Percentiles rank a stretch among this genome's conserved stretches.
phyloP scores from a whole-genome alignment of 2,113 vertebrate species.

The Atrichornis clamosus region DNA sequence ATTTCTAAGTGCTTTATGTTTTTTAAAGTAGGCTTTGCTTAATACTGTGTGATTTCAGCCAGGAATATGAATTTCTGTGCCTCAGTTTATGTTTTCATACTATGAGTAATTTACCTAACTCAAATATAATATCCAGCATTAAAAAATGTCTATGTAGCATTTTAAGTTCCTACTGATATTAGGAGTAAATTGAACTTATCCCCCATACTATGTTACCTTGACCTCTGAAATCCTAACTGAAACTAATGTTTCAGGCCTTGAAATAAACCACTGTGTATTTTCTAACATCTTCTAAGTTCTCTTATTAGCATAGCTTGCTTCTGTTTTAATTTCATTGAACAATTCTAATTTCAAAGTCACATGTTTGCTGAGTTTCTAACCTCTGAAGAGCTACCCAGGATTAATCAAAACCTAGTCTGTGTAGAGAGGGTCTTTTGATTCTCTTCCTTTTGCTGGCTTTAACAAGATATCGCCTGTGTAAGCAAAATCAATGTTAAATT shows the following conservation, averaged over 20 bases:
- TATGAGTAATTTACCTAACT: neutral
- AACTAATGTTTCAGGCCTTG: neutral
- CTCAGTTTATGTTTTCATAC: neutral
- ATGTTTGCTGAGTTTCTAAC: neutral
- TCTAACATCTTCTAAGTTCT: neutral
- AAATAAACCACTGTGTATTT: neutral
- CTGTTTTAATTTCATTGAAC: neutral
- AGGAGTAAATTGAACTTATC: neutral
- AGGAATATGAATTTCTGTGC: neutral
- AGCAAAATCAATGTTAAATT: constrained; percentile 1
- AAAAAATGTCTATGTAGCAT: neutral
- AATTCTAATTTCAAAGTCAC: constrained; percentile 9
- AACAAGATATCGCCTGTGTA: neutral
- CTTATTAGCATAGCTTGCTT: neutral
- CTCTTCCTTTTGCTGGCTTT: constrained; percentile 1
- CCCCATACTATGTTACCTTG: neutral
- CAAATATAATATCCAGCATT: neutral
- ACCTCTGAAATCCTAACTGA: neutral
- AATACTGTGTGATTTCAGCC: neutral
- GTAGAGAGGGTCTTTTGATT: constrained; percentile 5
- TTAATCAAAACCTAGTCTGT: neutral
- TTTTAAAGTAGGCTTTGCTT: constrained; percentile 17
- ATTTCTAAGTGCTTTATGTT: constrained; percentile 24
- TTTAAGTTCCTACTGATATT: neutral
- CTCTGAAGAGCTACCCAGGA: neutral